Evolutionary conservation across 2,888 invertebrate genomes (phyloP).

Genomic region (Amphipoea oculea): DNA sequence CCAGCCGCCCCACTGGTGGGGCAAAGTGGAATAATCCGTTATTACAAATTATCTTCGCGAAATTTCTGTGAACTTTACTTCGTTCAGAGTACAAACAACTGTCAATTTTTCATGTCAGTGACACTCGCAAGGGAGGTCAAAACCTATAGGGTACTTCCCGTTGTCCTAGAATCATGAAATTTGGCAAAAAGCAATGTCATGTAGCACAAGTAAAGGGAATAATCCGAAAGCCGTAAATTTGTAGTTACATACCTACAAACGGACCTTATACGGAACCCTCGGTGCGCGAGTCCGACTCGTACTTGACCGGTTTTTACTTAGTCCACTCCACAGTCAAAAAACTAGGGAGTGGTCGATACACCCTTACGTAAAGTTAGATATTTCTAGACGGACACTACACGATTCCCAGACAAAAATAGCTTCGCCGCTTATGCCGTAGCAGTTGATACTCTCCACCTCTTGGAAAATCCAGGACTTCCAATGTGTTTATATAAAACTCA

Average conservation of each 20-base stretch:
- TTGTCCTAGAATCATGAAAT: no score
- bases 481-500: not conserved
- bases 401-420: not conserved
- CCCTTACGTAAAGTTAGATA: not conserved
- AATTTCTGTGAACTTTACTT: constrained; percentile 10
- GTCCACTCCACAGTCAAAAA: not conserved
- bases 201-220: no score
- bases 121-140: no score
- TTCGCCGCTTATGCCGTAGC: not conserved
- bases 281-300: no score
- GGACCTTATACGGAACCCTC: no score
- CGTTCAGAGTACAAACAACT: constrained; percentile 34
- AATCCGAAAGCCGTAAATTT: no score
- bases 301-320: not conserved
- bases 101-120: constrained; percentile 20
- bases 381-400: not conserved
- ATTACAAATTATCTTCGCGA: constrained; percentile 15
- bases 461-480: constrained; percentile 6
- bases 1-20: no score
- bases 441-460: not conserved
- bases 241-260: no score
- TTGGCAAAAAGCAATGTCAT: no score
- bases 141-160: no score
- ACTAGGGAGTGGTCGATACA: not conserved
- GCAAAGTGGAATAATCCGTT: no score